Conservation (phyloP, 2,113 vertebrate species). For the Hemiprocne comata region DNA sequence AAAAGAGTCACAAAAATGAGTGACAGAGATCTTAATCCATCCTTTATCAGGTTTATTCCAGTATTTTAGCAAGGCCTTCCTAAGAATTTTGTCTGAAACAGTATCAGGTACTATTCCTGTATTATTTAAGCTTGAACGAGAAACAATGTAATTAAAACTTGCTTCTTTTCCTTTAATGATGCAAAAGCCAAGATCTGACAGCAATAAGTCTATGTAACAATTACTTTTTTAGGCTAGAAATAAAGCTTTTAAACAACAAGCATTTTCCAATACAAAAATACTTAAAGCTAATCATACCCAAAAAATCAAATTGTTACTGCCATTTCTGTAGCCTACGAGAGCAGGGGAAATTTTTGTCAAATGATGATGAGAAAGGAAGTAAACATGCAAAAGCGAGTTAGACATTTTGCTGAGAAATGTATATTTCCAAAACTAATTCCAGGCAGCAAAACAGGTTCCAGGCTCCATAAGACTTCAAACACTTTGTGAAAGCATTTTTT, state of each 20-base stretch:
- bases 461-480: neutral
- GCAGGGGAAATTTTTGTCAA: neutral
- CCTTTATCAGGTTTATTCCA: neutral
- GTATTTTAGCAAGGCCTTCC: neutral
- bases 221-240: neutral
- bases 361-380: neutral
- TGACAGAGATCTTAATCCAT: neutral
- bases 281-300: neutral
- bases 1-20: neutral
- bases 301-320: neutral
- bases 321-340: neutral
- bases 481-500: neutral
- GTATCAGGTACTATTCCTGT: neutral
- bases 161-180: neutral
- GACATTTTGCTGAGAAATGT: neutral
- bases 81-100: neutral
- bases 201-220: neutral
- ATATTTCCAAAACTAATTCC: neutral
- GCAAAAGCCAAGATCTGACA: neutral
- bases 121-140: neutral
- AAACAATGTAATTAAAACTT: neutral
- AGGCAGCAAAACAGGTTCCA: neutral
- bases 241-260: neutral
- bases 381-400: neutral
- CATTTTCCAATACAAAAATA: neutral